Evolutionary conservation across 1,140 invertebrate genomes (phyloP), one percentile per base, ranked within the genome.

Genomic region (Trachymyrmex cornetzi): DNA sequence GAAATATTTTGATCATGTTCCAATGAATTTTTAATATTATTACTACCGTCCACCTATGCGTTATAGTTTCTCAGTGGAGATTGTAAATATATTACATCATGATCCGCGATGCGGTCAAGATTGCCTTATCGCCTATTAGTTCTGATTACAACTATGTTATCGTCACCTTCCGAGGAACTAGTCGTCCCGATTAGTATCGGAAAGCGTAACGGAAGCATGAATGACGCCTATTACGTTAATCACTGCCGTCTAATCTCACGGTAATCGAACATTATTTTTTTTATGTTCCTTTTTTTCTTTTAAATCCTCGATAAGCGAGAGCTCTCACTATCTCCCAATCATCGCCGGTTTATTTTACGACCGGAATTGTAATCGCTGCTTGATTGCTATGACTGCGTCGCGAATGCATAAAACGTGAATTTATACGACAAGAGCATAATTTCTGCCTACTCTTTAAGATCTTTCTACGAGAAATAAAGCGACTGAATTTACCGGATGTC

Each of bases 171-270:
- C 38, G 38, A 63, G 69, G n/a, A 84, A 75, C 14, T 48, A 22
- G 66, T 19, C 59, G 16, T n/a, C 14, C n/a, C 5, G 48, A 27
- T 48, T 50, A 24, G 72, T 82, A 82, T 61, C 80, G 55, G 34
- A 27, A 84, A 84, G 19, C 38, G 53, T 61, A 75, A 63, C 69
- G 69, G 69, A 84, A 84, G 57, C 5, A 63, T 75, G 12, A 84
- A 84, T 84, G 55, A 75, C 55, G 30, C 44, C 27, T 63, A 75
- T 75, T 74, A 84, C 69, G 27, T 74, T 63, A 82, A 84, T 84
- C 53, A 48, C 12, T 7, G 19, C 14, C 38, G 67, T 59, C 16
- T 71, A 71, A 82, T 82, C 55, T 84, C 3, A 7, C 12, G n/a
- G 19, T 34, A 74, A 61, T 75, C 38, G 3, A 64, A 16, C 53